Evolutionary conservation across 2,797 vertebrate species (phyloP), one percentile per base, ranked within the genome.

Genomic region (Gallirallus australis): DNA sequence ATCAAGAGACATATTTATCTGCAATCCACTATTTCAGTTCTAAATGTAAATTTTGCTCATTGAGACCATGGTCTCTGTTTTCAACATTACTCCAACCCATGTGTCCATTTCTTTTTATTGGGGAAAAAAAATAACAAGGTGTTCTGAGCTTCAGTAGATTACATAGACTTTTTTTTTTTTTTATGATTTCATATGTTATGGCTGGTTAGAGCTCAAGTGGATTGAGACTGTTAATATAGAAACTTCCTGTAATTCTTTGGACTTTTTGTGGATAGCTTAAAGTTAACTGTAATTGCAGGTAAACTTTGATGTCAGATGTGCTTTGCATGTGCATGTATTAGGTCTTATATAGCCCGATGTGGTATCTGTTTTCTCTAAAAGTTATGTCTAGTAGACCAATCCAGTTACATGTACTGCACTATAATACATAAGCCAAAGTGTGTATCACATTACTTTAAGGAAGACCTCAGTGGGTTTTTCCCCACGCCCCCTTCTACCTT

Each of bases 401-500:
- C 7, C 12, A 75, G 27, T 83, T 84, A 40, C 15, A 14, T 24
- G 9, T 40, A 72, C 6, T 61, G 7, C 20, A 57, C 7, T 50
- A 30, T 40, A 54, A 91, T 81, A 56, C 10, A 24, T 54, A 54
- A 82, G 28, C 7, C 27, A 30, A 86, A 82, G 1, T 15, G 1
- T 91, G 3, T 84, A 56, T 71, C 30, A 14, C 5, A 3, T 69
- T 81, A 59, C 45, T 70, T 57, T 42, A 65, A 72, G 37, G 12
- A 72, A 45, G 13, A 69, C 5, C 7, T 50, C 18, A 70, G n/a
- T 33, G 15, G 0, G 1, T 42, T 53, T 47, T 57, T 16, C 0
- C 3, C 23, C 3, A 37, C 3, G 23, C 0, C 3, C 23, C 3
- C 4, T 31, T 2, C 5, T 86, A 0, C 24, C 15, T 79, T 90